A percentile compares a stretch with the other conserved stretches of the same genome.
phyloP scores from a whole-genome alignment of 2,888 invertebrate species.

The Halictus quadricinctus region DNA sequence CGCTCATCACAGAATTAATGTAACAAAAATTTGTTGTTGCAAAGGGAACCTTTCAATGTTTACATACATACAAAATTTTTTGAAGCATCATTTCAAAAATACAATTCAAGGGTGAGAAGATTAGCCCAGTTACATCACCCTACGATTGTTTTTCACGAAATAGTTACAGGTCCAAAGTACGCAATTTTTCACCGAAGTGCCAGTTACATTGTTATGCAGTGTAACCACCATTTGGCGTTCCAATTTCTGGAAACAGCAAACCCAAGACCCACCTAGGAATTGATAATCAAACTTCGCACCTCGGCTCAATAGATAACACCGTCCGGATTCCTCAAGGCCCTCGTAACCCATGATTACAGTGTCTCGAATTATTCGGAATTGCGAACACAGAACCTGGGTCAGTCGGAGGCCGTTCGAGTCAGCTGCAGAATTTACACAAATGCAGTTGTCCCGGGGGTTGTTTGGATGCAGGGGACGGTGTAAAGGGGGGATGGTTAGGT shows the following conservation, averaged over 20 bases:
- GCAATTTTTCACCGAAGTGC: background rate
- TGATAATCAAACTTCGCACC: conserved; percentile 1
- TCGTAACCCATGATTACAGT: conserved; percentile 2
- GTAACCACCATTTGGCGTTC: background rate
- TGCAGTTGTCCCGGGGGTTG: background rate
- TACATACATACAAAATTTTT: no score
- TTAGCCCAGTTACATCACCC: no score
- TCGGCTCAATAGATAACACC: background rate
- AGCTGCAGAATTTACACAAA: background rate
- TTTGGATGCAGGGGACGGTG: background rate
- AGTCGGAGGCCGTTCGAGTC: background rate
- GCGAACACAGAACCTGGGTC: background rate
- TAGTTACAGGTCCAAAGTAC: no score
- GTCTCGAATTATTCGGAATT: background rate
- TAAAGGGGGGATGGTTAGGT: conserved; percentile 3
- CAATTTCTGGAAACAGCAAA: background rate
- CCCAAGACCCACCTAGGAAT: background rate
- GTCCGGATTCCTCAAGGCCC: background rate
- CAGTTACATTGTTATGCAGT: background rate
- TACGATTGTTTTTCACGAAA: no score
- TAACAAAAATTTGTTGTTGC: no score
- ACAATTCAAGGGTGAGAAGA: no score
- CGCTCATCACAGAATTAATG: background rate
- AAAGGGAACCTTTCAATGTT: no score
- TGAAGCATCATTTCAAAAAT: no score